These are phyloP conservation scores for Eupithecia inturbata DNA, from an alignment of 2,888 invertebrate species.

Conservation along the genomic window DNA sequence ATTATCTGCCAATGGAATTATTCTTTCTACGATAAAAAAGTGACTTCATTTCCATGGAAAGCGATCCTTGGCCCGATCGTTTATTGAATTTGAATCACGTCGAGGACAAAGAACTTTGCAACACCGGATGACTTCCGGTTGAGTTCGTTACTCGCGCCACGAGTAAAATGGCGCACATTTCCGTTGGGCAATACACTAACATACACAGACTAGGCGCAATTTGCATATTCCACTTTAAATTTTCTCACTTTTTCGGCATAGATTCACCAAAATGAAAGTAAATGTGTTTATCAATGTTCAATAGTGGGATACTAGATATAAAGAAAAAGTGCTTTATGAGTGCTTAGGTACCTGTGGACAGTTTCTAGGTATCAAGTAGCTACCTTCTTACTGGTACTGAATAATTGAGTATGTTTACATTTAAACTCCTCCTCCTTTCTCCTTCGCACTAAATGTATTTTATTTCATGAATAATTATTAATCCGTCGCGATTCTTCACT, in stretches of 20 bases:
- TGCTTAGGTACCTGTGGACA: too few species aligned
- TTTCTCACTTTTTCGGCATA: not conserved
- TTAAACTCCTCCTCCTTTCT: too few species aligned
- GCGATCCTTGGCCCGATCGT: constrained; percentile 64
- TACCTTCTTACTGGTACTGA: too few species aligned
- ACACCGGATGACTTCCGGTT: constrained; percentile 44
- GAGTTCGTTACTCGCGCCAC: constrained; percentile 36
- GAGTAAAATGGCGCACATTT: constrained; percentile 3
- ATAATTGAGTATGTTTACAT: too few species aligned
- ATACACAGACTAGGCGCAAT: not conserved
- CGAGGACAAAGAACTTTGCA: constrained; percentile 60
- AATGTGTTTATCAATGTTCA: not conserved
- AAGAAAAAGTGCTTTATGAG: not conserved
- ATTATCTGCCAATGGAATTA: constrained; percentile 64
- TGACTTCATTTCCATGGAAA: constrained; percentile 74
- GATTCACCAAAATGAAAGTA: not conserved
- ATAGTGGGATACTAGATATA: not conserved
- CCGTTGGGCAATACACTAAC: not conserved
- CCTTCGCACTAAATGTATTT: too few species aligned
- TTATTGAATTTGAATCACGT: constrained; percentile 79
- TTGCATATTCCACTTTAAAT: not conserved
- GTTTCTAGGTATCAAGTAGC: not conserved
- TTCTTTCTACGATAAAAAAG: constrained; percentile 59
- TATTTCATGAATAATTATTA: too few species aligned
- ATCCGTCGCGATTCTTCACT: too few species aligned